Conservation (phyloP, 2,113 vertebrate genomes). For the Hippoglossus stenolepis region DNA sequence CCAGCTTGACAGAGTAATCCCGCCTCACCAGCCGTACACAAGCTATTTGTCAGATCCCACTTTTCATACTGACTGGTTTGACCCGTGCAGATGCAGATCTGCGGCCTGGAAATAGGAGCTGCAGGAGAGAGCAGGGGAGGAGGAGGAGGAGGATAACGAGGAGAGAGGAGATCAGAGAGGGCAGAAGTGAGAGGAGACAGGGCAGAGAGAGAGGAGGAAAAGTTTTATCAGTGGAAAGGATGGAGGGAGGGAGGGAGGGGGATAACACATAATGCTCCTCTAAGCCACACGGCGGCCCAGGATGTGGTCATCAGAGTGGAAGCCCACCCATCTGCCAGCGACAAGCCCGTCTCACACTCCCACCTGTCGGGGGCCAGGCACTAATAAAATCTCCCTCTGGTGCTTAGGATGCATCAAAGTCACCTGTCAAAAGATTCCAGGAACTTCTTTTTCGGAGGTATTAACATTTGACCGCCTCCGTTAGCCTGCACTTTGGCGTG, state of each 20-base stretch:
- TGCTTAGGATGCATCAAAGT: slow-evolving; percentile 36
- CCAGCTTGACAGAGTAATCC: slow-evolving; percentile 38
- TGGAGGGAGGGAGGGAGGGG: background rate
- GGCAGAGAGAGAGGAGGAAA: slow-evolving; percentile 19
- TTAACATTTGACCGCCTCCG: slow-evolving; percentile 31
- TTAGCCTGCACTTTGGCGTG: background rate
- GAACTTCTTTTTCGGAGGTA: slow-evolving; percentile 11
- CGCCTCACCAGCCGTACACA: background rate
- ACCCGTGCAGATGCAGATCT: slow-evolving; percentile 17
- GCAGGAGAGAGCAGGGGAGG: background rate
- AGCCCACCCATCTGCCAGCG: slow-evolving; percentile 34
- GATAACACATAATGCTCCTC: slow-evolving; percentile 45
- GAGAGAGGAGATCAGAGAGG: slow-evolving; percentile 55
- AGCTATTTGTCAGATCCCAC: slow-evolving; percentile 30
- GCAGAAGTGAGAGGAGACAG: slow-evolving; percentile 37
- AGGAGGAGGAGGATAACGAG: slow-evolving; percentile 31
- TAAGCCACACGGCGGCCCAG: slow-evolving; percentile 31
- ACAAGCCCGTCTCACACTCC: slow-evolving; percentile 32
- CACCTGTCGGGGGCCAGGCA: slow-evolving; percentile 27
- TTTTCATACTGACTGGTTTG: slow-evolving; percentile 31
- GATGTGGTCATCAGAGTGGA: slow-evolving; percentile 45
- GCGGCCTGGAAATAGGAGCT: slow-evolving; percentile 12
- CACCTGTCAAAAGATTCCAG: slow-evolving; percentile 9
- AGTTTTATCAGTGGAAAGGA: slow-evolving; percentile 40
- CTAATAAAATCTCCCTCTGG: slow-evolving; percentile 35